phyloP scores from a whole-genome alignment of 2,113 vertebrate species.

The Mormoops blainvillei region DNA sequence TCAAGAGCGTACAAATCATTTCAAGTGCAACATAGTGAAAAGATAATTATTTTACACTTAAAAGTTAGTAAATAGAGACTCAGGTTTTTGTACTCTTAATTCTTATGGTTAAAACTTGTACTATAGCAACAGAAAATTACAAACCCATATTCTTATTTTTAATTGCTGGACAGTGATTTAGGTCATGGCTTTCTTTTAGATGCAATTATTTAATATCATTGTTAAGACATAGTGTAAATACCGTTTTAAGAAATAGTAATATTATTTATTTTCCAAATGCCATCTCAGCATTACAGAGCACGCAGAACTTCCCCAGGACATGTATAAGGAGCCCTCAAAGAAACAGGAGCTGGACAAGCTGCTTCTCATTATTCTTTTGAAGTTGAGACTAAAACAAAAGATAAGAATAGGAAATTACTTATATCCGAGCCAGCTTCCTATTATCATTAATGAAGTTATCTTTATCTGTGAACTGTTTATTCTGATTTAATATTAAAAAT shows the following conservation, averaged over 20 bases:
- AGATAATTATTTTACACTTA: background rate
- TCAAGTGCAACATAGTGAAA: background rate
- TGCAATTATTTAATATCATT: background rate
- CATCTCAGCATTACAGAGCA: background rate
- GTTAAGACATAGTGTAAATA: background rate
- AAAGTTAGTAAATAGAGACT: background rate
- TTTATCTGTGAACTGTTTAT: constrained; percentile 64
- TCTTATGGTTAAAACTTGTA: background rate
- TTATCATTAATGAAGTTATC: constrained; percentile 58
- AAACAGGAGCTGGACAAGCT: constrained; percentile 40
- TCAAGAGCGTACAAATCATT: background rate
- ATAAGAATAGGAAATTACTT: constrained; percentile 51
- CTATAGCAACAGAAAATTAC: background rate
- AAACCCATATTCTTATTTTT: background rate
- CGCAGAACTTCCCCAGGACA: background rate
- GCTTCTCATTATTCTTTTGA: constrained; percentile 45
- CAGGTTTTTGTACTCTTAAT: background rate
- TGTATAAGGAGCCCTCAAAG: background rate
- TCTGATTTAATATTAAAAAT: constrained; percentile 46
- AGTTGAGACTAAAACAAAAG: constrained; percentile 39
- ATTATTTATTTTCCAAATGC: background rate
- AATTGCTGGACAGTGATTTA: background rate
- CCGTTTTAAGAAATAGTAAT: background rate
- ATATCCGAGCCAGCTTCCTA: constrained; percentile 19
- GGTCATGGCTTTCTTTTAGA: background rate